These are phyloP conservation scores for Cheumatopsyche charites DNA, from an alignment of 1,140 invertebrate species.

Conservation along the genomic window DNA sequence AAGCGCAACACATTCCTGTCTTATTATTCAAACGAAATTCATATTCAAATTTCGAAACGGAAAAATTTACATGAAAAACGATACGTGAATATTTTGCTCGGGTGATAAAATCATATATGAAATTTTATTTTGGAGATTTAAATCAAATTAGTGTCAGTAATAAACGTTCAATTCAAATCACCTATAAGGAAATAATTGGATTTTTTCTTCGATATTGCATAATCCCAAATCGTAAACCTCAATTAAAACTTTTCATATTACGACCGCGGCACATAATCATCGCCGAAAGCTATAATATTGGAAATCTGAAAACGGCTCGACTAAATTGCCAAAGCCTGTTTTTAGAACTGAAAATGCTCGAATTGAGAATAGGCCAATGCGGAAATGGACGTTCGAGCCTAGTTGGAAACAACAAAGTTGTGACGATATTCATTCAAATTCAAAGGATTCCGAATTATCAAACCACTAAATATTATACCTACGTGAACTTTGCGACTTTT, in stretches of 20 bases:
- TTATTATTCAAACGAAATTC: constrained; percentile 21
- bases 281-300: too few species aligned
- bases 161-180: too few species aligned
- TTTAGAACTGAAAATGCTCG: constrained; percentile 3
- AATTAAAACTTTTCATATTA: constrained; percentile 14
- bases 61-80: constrained; percentile 15
- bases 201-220: not conserved
- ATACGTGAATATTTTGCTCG: not conserved
- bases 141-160: not conserved
- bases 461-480: too few species aligned
- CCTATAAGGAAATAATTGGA: too few species aligned
- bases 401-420: too few species aligned
- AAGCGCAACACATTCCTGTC: constrained; percentile 22
- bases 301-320: not conserved
- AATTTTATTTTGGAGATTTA: not conserved
- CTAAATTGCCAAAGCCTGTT: constrained; percentile 7
- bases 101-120: not conserved
- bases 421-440: too few species aligned
- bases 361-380: not conserved
- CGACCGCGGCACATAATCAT: not conserved
- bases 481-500: too few species aligned
- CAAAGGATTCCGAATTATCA: too few species aligned
- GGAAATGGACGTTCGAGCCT: too few species aligned
- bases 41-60: constrained; percentile 12
- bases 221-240: not conserved